Evolutionary conservation across 2,797 vertebrate genomes (phyloP).

Genomic region (Sebastes flavidus): DNA sequence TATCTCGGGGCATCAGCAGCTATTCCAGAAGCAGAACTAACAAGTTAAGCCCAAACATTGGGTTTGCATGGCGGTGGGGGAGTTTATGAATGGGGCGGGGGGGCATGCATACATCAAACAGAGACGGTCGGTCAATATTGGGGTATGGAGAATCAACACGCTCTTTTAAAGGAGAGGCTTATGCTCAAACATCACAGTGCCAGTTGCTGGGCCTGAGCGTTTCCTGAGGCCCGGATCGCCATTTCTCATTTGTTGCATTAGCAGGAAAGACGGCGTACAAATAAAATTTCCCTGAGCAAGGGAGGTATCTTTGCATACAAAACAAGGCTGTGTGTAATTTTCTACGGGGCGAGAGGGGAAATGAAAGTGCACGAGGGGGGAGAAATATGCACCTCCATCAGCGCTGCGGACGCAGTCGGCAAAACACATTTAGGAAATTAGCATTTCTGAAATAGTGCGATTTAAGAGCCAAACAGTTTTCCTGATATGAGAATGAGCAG

Average conservation of each 20-base stretch:
- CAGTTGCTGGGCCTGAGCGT: conserved; percentile 54
- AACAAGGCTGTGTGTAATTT: conserved; percentile 70
- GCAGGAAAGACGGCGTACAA: conserved; percentile 62
- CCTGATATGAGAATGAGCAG: conserved; percentile 18
- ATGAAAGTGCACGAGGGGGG: conserved; percentile 22
- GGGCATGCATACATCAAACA: conserved; percentile 94
- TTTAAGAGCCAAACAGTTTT: conserved; percentile 23
- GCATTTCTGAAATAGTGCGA: conserved; percentile 48
- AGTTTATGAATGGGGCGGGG: conserved; percentile 62
- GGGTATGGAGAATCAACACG: conserved; percentile 92
- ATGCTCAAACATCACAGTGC: conserved; percentile 83
- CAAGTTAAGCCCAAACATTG: conserved; percentile 95
- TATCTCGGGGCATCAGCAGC: conserved; percentile 94
- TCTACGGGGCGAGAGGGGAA: conserved; percentile 34
- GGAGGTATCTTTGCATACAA: conserved; percentile 71
- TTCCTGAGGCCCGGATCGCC: conserved; percentile 75
- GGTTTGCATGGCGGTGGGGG: conserved; percentile 83
- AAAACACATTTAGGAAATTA: conserved; percentile 62
- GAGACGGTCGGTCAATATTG: conserved; percentile 94
- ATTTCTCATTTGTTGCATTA: conserved; percentile 82
- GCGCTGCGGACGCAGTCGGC: conserved; percentile 12
- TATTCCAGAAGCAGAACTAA: conserved; percentile 96
- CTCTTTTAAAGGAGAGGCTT: conserved; percentile 89
- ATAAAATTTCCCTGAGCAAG: conserved; percentile 72
- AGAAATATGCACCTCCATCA: conserved; percentile 61